phyloP scores from a whole-genome alignment of 2,888 invertebrate genomes.

The Bellardia pandia region DNA sequence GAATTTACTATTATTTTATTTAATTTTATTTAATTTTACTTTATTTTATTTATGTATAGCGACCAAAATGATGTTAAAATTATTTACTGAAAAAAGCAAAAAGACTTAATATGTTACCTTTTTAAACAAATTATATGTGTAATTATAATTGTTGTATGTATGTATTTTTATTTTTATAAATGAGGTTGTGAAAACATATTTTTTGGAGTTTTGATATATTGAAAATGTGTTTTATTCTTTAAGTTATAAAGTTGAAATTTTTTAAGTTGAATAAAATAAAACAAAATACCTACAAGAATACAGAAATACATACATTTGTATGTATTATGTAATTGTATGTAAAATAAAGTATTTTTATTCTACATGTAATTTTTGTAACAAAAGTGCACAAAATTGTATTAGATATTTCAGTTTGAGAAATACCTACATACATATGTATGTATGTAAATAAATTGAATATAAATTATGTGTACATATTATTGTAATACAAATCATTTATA shows the following conservation, averaged over 20 bases:
- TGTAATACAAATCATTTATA: constrained; percentile 44
- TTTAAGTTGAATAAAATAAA: constrained; percentile 36
- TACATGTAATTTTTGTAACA: constrained; percentile 3
- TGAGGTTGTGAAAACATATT: constrained; percentile 69
- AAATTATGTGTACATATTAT: constrained; percentile 8
- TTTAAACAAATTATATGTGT: constrained; percentile 42
- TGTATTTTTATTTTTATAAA: constrained; percentile 53
- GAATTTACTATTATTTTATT: neutral
- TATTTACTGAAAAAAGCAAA: constrained; percentile 45
- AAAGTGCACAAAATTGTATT: constrained; percentile 45
- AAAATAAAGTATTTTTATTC: constrained; percentile 4
- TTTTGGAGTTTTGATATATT: constrained; percentile 53
- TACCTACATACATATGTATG: neutral
- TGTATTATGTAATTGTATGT: neutral
- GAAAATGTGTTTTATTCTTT: constrained; percentile 40
- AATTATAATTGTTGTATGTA: neutral
- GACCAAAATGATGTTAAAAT: constrained; percentile 45
- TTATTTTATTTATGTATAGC: constrained; percentile 1
- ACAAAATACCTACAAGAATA: too few relatives aligned
- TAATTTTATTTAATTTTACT: constrained; percentile 1
- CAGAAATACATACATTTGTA: neutral
- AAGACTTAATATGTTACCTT: constrained; percentile 63
- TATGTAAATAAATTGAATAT: neutral
- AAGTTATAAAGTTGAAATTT: constrained; percentile 24
- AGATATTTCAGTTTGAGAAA: neutral